Base-by-base conservation (phyloP, 2,888 invertebrate genomes). In the Leptinotarsa haldemani region DNA sequence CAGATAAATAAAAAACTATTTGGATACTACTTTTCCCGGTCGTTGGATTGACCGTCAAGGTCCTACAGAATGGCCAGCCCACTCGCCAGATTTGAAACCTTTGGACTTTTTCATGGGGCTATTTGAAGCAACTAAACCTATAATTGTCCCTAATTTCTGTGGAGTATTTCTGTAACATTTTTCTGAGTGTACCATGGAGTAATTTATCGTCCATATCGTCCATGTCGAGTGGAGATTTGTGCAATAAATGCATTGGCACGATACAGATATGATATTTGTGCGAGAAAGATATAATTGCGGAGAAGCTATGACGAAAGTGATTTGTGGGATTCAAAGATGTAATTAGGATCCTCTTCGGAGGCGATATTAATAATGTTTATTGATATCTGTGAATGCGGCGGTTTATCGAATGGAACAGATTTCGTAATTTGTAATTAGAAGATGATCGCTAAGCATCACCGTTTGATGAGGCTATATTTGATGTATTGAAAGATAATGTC, bases 361-460 rank as follows among this genome's bases (percentile, higher is more conserved):
- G 61, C 61, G 25, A 30, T n/a, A 61, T 61, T 61, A 61, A 61
- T 61, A 61, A 61, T n/a, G 40, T 61, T 61, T 61, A 61, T 61
- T n/a, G 61, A 61, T 61, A 5, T 61, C 30, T 61, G 40, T n/a
- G 20, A 61, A 40, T 15, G 25, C 61, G 16, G 2, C 20, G 20
- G 56, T 25, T 30, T 30, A 30, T 30, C 61, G 61, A 61, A 61
- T 25, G 25, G 15, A 61, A 30, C 4, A n/a, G 12, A 30, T 61
- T 61, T 25, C 61, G 30, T n/a, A 61, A 61, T 16, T 30, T 40
- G 56, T 40, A 61, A 61, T 61, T 40, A 61, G 15, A n/a, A 25
- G 16, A 30, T 61, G 16, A 61, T 61, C n/a, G 61, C 4, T 61
- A n/a, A 12, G 30, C 61, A 61, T 61, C 40, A n/a, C 2, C 16